A percentile compares a stretch with the other conserved stretches of the same genome.
Conservation (phyloP, 2,888 invertebrate species). For the Meteorus colon region DNA sequence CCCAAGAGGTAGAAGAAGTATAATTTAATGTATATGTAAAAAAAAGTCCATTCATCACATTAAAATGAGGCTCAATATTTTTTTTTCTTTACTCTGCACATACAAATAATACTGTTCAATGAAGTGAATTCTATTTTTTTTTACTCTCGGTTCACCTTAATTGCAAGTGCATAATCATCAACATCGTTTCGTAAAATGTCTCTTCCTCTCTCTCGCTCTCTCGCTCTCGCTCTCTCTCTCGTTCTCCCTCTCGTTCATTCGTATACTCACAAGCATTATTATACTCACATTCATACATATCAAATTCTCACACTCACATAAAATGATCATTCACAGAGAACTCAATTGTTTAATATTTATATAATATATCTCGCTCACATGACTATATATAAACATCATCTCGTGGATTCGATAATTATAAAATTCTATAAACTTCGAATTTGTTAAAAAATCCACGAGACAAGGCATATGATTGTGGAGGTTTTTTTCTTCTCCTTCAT, state of each 20-base stretch:
- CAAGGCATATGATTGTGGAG: slow-evolving; percentile 65
- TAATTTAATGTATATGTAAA: not conserved
- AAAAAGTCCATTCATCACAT: slow-evolving; percentile 20
- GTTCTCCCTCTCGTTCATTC: slow-evolving; percentile 40
- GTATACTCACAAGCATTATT: slow-evolving; percentile 29
- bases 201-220: slow-evolving; percentile 2
- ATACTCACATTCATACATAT: slow-evolving; percentile 44
- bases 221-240: slow-evolving; percentile 38
- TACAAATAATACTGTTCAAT: slow-evolving; percentile 55
- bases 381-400: slow-evolving; percentile 63
- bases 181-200: slow-evolving; percentile 34
- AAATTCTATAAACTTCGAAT: slow-evolving; percentile 31
- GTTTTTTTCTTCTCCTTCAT: slow-evolving; percentile 41
- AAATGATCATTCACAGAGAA: slow-evolving; percentile 20
- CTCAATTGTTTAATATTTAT: slow-evolving; percentile 20
- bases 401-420: slow-evolving; percentile 64
- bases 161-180: slow-evolving; percentile 54
- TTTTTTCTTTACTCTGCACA: slow-evolving; percentile 42
- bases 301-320: not conserved
- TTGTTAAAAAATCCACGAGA: slow-evolving; percentile 66
- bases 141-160: slow-evolving; percentile 43
- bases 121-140: slow-evolving; percentile 41
- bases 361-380: slow-evolving; percentile 46
- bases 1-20: slow-evolving; percentile 30
- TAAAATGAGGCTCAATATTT: slow-evolving; percentile 16